Evolutionary conservation across 2,113 vertebrate genomes (phyloP), one percentile per base, ranked within the genome.

Genomic region (Sturnus vulgaris): DNA sequence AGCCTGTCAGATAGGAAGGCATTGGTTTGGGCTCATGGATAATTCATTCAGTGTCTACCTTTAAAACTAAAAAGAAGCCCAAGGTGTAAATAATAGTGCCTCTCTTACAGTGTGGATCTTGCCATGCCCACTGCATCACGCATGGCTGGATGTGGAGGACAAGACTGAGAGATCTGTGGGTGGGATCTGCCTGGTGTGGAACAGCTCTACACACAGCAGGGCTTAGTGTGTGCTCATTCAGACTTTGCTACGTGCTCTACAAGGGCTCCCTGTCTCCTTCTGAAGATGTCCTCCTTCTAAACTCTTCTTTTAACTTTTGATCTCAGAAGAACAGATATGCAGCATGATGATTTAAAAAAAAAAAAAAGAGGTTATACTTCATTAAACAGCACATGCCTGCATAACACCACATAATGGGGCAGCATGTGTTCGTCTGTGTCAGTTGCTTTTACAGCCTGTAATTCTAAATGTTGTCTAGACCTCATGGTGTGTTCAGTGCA

Each of bases 161-260:
- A 39, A 40, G 40, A 23, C 55, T 13, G 18, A 24, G 47, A 18
- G 69, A n/a, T 25, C 25, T 7, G 39, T 19, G 49, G 1, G 4
- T 19, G 77, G 47, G 44, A 53, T 0, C 8, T 12, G 14, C 0
- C 0, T 1, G 3, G 49, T 4, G 25, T 11, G 46, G 49, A 86
- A 30, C 59, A 66, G 25, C 63, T 9, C 10, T 20, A 20, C 2
- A 1, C 28, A 5, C 37, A 8, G 65, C 2, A 9, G 46, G 30
- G n/a, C n/a, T 20, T 17, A 47, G 63, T 2, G 53, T 9, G 15
- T 0, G 0, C 68, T 73, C n/a, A 28, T 27, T 40, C 59, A 15
- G 9, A 59, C 72, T 64, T 77, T 59, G 42, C 47, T n/a, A 2
- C 0, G 1, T 17, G 19, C 33, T 77, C 56, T 35, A 1, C 42